Evolutionary conservation across 2,888 invertebrate species (phyloP).

Genomic region (Lissocephala sabroskyi): DNA sequence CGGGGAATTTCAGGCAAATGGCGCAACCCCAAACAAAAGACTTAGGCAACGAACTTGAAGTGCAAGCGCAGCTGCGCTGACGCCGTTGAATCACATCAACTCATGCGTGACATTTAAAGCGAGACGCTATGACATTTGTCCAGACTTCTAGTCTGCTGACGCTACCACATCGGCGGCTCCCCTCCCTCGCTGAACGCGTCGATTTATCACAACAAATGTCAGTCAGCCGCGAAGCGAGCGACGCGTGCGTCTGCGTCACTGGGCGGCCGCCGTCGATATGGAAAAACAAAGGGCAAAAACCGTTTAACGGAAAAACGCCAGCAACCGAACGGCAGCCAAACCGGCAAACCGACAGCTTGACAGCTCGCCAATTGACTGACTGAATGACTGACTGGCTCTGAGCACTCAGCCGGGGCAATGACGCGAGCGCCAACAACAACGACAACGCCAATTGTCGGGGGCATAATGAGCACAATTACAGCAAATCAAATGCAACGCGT

Average conservation of each 20-base stretch:
- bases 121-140: conserved; percentile 22
- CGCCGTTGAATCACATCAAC: conserved; percentile 39
- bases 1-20: conserved; percentile 34
- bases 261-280: no score
- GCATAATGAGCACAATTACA: conserved; percentile 60
- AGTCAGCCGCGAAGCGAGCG: conserved; percentile 9
- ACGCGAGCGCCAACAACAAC: conserved; percentile 32
- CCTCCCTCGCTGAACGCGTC: conserved; percentile 17
- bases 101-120: conserved; percentile 42
- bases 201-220: conserved; percentile 54
- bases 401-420: conserved; percentile 34
- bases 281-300: conserved; percentile 44
- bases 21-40: conserved; percentile 45
- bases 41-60: conserved; percentile 45
- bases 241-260: neutral
- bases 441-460: conserved; percentile 29
- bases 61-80: conserved; percentile 3
- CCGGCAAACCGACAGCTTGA: conserved; percentile 30
- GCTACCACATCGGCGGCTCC: no score
- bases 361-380: conserved; percentile 20
- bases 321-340: conserved; percentile 29
- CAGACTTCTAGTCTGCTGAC: neutral
- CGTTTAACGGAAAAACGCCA: conserved; percentile 33
- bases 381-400: conserved; percentile 7
- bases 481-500: conserved; percentile 63